Base-by-base conservation (phyloP, 1,140 invertebrate genomes). In the Delia radicum region DNA sequence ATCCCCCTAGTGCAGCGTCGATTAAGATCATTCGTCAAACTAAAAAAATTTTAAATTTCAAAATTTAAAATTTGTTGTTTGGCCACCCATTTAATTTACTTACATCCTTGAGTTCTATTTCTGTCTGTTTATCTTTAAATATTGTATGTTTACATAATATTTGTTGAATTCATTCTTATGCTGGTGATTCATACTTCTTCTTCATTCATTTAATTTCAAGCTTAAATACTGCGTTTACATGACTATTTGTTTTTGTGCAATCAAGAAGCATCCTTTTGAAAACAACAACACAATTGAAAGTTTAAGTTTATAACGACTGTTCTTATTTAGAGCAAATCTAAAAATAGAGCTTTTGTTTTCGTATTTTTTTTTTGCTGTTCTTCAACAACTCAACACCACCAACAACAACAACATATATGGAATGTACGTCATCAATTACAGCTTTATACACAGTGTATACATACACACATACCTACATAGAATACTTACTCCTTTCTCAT, bases 371-470 rank as follows among this genome's bases (percentile, higher is more conserved):
- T 15, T 55, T 55, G 15, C 21, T 21, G 33, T 37, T 18, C n/a
- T 55, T 55, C 48, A 55, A 55, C 8, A 37, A 13, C 8, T 10
- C 33, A 37, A 37, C 13, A 3, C 13, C 33, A 37, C 1, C 33
- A 33, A 33, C 5, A 33, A 4, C 31, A 4, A 33, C 12, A 33
- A 33, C 5, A 33, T n/a, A n/a, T 55, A 55, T 24, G 6, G n/a
- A 29, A 69, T 63, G 65, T 69, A 69, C 65, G 65, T 69, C 65
- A 69, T 69, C 65, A 69, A 69, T 69, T 69, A 69, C 65, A 69
- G 65, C 65, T 69, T 69, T 31, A 55, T 1, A 2, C 18, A 18
- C 15, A 55, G 5, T 21, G 46, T 7, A 3, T 37, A 3, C 33
- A 37, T 37, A 13, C 31, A 33, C n/a, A 18, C 46, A n/a, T n/a